These are phyloP conservation scores for Zophobas atratus DNA, from an alignment of 1,140 invertebrate genomes.

Conservation along the genomic window DNA sequence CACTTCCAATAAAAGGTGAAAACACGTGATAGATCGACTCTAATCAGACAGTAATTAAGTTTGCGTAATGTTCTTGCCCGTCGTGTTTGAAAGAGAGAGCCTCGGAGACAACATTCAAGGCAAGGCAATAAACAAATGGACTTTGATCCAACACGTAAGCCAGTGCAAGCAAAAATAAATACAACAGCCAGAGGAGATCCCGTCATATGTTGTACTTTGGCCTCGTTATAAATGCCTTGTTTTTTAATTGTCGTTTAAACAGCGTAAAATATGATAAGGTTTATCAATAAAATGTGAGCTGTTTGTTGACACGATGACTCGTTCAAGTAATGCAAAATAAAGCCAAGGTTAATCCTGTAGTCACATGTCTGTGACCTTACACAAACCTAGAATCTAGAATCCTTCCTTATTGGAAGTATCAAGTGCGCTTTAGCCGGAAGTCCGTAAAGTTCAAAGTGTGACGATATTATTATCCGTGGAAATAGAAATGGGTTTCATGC, in stretches of 20 bases:
- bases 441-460: too few relatives aligned
- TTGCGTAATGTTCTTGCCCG: too few relatives aligned
- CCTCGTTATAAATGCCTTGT: conserved; percentile 14
- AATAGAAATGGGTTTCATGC: too few relatives aligned
- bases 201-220: conserved; percentile 36
- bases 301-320: conserved; percentile 8
- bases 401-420: not conserved
- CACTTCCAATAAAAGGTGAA: too few relatives aligned
- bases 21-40: too few relatives aligned
- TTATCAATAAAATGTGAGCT: not conserved
- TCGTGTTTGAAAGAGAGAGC: too few relatives aligned
- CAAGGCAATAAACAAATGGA: conserved; percentile 8
- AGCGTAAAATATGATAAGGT: not conserved
- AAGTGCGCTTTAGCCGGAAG: not conserved
- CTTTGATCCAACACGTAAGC: conserved; percentile 30
- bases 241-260: conserved; percentile 4
- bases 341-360: conserved; percentile 8
- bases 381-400: not conserved
- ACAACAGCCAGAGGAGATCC: conserved; percentile 27
- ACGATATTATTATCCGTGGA: too few relatives aligned
- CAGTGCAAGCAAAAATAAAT: conserved; percentile 19
- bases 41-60: too few relatives aligned
- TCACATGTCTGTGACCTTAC: not conserved
- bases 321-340: conserved; percentile 8
- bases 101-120: too few relatives aligned